Evolutionary conservation across 1,140 invertebrate species (phyloP), one percentile per base, ranked within the genome.

Genomic region (Caenorhabditis tropicalis): DNA sequence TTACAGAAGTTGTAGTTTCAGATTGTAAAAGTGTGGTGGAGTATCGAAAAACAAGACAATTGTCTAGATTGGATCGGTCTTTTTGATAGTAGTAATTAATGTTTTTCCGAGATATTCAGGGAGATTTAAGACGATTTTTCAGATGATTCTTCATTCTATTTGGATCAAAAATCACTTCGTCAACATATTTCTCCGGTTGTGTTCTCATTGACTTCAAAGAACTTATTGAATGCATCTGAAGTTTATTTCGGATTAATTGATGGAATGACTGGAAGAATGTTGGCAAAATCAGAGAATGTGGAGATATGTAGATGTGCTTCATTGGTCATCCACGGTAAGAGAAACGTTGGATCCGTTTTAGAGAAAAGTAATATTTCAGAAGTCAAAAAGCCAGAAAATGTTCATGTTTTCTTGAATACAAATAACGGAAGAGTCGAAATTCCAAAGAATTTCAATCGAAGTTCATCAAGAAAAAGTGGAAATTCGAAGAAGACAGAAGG

Each of bases 11-110:
- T 27, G 9, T 27, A 15, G 15, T 81, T 81, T 81, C 79, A 51
- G 51, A 31, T 81, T 48, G 21, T 81, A n/a, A 53, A 81, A 53
- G 48, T 81, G 27, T 81, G 79, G 79, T 81, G 79, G 51, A 81
- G 43, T 7, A 46, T 74, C n/a, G 36, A 74, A 5, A 74, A 74
- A 46, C 36, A 33, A n/a, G 36, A 74, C 16, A 74, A 43, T 29
- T 74, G 36, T 24, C 19, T 74, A 0, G 65, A 74, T 43, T 74
- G 65, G 65, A 74, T 74, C 15, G 65, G 65, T 21, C 36, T 74
- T 43, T 74, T 74, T 43, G 65, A 74, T 74, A 46, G 21, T 10
- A 74, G 65, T 74, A 43, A 46, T 33, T 74, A 36, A 19, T 43
- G 21, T 21, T 39, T 70, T 36, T 33, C n/a, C n/a, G n/a, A n/a